Percentiles rank a stretch among this genome's conserved stretches.
These are phyloP conservation scores for Argyrosomus regius DNA, from an alignment of 2,797 vertebrate species.

Conservation along the genomic window DNA sequence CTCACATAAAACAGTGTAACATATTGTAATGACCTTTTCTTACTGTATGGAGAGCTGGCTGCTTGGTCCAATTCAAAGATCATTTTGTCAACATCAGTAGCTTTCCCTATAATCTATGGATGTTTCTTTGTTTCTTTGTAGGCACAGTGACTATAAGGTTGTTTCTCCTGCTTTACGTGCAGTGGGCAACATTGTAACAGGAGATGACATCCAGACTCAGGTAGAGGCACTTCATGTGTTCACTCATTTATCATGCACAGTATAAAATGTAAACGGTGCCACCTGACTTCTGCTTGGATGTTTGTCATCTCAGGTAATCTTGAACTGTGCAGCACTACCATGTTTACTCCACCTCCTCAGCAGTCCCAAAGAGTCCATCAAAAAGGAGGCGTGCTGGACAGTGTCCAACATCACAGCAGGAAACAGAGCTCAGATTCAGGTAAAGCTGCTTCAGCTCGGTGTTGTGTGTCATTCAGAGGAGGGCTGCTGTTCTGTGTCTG, in stretches of 20 bases:
- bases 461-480: neutral
- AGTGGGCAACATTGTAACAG: slow-evolving; percentile 94
- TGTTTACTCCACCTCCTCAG: slow-evolving; percentile 93
- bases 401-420: slow-evolving; percentile 95
- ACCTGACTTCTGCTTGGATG: neutral
- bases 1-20: neutral
- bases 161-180: slow-evolving; percentile 94
- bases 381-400: slow-evolving; percentile 95
- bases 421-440: slow-evolving; percentile 94
- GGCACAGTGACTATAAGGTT: slow-evolving; percentile 94
- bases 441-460: slow-evolving; percentile 40
- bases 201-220: slow-evolving; percentile 95
- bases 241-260: neutral
- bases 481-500: neutral
- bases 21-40: too few relatives aligned
- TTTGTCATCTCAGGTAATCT: slow-evolving; percentile 86
- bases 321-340: slow-evolving; percentile 93
- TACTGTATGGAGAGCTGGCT: too few relatives aligned
- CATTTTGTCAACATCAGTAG: neutral
- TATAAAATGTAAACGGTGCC: neutral
- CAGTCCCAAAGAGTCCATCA: slow-evolving; percentile 94
- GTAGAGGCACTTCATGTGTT: slow-evolving; percentile 66
- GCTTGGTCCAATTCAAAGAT: too few relatives aligned
- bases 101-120: neutral
- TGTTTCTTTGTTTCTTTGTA: slow-evolving; percentile 60